These are phyloP conservation scores for Melangyna quadrimaculata DNA, from an alignment of 2,888 invertebrate genomes.

Conservation along the genomic window DNA sequence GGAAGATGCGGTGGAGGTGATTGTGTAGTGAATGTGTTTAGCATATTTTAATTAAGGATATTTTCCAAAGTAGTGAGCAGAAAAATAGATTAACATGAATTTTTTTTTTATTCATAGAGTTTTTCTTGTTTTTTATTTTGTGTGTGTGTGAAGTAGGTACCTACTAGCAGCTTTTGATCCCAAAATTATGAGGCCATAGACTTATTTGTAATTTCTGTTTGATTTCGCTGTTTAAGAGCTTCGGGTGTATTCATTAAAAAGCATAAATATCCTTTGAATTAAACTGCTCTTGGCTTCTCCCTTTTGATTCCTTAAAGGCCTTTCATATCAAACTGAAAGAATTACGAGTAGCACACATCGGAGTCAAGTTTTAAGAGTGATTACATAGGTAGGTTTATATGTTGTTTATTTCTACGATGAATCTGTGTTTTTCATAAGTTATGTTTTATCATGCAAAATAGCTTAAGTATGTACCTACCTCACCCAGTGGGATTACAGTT, in stretches of 20 bases:
- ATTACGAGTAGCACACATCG: too few species aligned
- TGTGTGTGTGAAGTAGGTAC: too few species aligned
- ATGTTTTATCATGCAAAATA: too few species aligned
- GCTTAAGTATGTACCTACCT: too few species aligned
- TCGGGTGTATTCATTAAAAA: background rate
- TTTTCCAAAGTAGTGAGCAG: constrained; percentile 69
- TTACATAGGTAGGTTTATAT: too few species aligned
- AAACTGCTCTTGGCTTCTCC: background rate
- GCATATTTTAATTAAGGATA: constrained; percentile 72
- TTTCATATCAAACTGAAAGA: background rate
- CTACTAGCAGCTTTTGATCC: background rate
- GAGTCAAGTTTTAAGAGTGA: too few species aligned
- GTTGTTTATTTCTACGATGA: too few species aligned
- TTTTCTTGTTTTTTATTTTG: constrained; percentile 19
- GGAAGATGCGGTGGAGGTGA: constrained; percentile 34
- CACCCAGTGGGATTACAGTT: too few species aligned
- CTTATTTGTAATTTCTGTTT: background rate
- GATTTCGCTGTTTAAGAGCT: background rate
- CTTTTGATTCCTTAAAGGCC: background rate
- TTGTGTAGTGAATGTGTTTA: constrained; percentile 51
- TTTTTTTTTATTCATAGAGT: constrained; percentile 28
- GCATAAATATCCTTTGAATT: background rate
- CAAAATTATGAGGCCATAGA: background rate
- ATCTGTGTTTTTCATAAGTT: too few species aligned
- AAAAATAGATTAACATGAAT: constrained; percentile 65